Percentiles rank a stretch among this genome's conserved stretches.
Conservation (phyloP, 2,888 invertebrate genomes). For the Dicranocentrus wangi region DNA sequence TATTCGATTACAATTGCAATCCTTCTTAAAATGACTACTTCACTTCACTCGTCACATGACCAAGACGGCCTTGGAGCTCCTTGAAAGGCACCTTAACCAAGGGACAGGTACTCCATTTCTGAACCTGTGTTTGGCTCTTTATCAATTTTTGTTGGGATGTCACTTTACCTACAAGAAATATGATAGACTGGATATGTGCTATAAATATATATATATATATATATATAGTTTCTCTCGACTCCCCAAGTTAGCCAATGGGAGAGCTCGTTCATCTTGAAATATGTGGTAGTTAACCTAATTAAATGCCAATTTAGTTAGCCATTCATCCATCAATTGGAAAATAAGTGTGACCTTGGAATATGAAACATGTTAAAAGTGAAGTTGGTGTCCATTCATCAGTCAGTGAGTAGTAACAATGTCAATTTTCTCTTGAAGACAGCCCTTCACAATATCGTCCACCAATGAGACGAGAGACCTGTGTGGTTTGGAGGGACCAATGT, state of each 20-base stretch:
- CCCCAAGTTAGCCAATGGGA: constrained; percentile 27
- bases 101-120: background rate
- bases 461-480: constrained; percentile 29
- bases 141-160: constrained; percentile 2
- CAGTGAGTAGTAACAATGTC: too few species aligned
- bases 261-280: constrained; percentile 34
- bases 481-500: too few species aligned
- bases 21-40: constrained; percentile 22
- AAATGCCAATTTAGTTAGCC: constrained; percentile 30
- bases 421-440: constrained; percentile 17
- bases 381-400: constrained; percentile 23
- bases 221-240: too few species aligned
- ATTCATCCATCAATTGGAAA: constrained; percentile 47
- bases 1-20: constrained; percentile 3
- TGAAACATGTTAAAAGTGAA: too few species aligned
- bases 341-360: too few species aligned
- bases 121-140: background rate
- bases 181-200: too few species aligned
- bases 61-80: constrained; percentile 38
- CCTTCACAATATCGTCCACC: constrained; percentile 25
- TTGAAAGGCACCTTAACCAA: constrained; percentile 33
- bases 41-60: constrained; percentile 20
- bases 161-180: constrained; percentile 2
- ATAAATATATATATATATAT: too few species aligned
- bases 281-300: constrained; percentile 44